Percentiles rank a stretch among this genome's conserved stretches.
Conservation (phyloP, 2,113 vertebrate species). For the Sapajus apella region DNA sequence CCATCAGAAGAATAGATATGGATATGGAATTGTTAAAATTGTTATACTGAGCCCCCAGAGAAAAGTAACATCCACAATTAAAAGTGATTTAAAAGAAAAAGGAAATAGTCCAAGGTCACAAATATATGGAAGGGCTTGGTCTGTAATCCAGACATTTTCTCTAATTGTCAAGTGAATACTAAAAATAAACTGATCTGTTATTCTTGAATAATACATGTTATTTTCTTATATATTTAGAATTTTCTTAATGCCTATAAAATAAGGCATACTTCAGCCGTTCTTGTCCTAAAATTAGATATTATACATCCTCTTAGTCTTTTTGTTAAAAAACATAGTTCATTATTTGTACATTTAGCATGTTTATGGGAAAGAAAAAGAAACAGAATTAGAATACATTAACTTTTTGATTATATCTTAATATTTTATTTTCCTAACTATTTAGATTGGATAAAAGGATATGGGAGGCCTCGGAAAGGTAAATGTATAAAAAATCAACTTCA, state of each 20-base stretch:
- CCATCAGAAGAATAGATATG: not conserved
- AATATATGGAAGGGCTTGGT: not conserved
- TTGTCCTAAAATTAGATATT: constrained; percentile 37
- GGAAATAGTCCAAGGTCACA: constrained; percentile 36
- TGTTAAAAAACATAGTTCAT: not conserved
- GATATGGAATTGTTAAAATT: not conserved
- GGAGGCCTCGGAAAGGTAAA: not conserved
- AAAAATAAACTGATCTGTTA: constrained; percentile 9
- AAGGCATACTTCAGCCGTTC: not conserved
- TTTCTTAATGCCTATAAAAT: not conserved
- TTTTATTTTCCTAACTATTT: not conserved
- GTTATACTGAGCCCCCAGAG: not conserved
- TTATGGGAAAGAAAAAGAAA: not conserved
- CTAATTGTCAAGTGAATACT: constrained; percentile 44
- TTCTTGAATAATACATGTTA: not conserved
- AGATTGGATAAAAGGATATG: not conserved
- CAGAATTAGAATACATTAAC: not conserved
- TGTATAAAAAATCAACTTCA: not conserved
- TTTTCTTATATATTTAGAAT: not conserved
- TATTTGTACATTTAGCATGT: not conserved
- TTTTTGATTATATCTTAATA: not conserved
- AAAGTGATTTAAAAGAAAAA: constrained; percentile 55
- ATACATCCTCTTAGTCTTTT: not conserved
- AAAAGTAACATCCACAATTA: constrained; percentile 56
- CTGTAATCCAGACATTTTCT: not conserved